Evolutionary conservation across 2,113 vertebrate species (phyloP).

Genomic region (Tauraco erythrolophus): DNA sequence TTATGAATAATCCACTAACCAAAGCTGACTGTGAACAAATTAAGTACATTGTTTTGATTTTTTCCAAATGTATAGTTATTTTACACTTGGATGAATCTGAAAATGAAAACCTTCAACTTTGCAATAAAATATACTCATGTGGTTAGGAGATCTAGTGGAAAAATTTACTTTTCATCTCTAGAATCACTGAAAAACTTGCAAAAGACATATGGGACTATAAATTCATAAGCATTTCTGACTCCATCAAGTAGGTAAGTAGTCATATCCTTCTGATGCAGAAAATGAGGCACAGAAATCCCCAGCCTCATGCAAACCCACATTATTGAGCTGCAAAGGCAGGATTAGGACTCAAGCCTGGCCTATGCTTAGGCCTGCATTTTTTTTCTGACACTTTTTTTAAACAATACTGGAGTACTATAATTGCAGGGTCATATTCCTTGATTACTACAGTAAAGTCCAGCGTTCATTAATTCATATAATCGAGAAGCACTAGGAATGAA

Average conservation of each 20-base stretch:
- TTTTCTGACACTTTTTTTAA: neutral
- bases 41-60: slow-evolving; percentile 40
- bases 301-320: neutral
- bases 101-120: slow-evolving; percentile 60
- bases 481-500: slow-evolving; percentile 1
- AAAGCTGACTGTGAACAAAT: slow-evolving; percentile 27
- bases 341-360: neutral
- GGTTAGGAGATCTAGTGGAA: slow-evolving; percentile 30
- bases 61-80: slow-evolving; percentile 39
- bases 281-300: neutral
- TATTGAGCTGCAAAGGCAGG: neutral
- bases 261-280: slow-evolving; percentile 4
- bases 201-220: slow-evolving; percentile 25
- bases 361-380: neutral
- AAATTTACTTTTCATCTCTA: slow-evolving; percentile 43
- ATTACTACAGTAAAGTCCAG: neutral
- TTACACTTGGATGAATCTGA: slow-evolving; percentile 39
- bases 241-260: slow-evolving; percentile 22
- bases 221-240: slow-evolving; percentile 50
- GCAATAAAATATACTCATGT: slow-evolving; percentile 15
- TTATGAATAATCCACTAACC: slow-evolving; percentile 7
- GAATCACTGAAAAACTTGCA: slow-evolving; percentile 15
- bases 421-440: neutral
- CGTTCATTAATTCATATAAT: neutral
- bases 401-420: neutral